These are phyloP conservation scores for Drosophila atripex DNA, from an alignment of 2,888 invertebrate genomes.

Conservation along the genomic window DNA sequence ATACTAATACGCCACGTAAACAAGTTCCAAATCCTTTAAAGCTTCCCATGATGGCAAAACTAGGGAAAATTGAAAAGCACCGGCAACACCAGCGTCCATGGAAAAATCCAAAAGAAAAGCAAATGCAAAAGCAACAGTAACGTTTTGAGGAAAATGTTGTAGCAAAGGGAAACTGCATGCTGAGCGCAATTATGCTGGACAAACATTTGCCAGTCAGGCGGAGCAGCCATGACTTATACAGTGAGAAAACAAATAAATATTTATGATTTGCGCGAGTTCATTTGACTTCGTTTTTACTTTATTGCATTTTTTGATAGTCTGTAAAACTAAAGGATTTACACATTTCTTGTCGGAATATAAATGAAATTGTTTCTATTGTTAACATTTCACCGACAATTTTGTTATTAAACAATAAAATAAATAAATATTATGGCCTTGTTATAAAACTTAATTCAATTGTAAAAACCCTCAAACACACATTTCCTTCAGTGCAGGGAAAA, in stretches of 20 bases:
- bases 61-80: slow-evolving; percentile 61
- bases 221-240: slow-evolving; percentile 24
- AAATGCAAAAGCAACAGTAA: background rate
- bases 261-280: background rate
- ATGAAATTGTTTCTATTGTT: too few relatives aligned
- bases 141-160: slow-evolving; percentile 29
- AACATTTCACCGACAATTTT: too few relatives aligned
- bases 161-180: slow-evolving; percentile 68
- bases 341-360: too few relatives aligned
- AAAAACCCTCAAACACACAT: background rate
- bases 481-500: background rate
- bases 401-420: too few relatives aligned
- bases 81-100: slow-evolving; percentile 31
- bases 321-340: too few relatives aligned
- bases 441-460: background rate
- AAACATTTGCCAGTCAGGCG: slow-evolving; percentile 69
- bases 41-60: slow-evolving; percentile 45
- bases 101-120: slow-evolving; percentile 6
- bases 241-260: slow-evolving; percentile 7
- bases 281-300: background rate
- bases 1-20: slow-evolving; percentile 75
- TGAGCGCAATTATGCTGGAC: slow-evolving; percentile 80
- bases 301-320: too few relatives aligned
- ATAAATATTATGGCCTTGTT: too few relatives aligned
- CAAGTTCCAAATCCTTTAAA: slow-evolving; percentile 74